Percentiles rank a stretch among this genome's conserved stretches.
phyloP scores from a whole-genome alignment of 2,797 vertebrate genomes.

The Falco naumanni region DNA sequence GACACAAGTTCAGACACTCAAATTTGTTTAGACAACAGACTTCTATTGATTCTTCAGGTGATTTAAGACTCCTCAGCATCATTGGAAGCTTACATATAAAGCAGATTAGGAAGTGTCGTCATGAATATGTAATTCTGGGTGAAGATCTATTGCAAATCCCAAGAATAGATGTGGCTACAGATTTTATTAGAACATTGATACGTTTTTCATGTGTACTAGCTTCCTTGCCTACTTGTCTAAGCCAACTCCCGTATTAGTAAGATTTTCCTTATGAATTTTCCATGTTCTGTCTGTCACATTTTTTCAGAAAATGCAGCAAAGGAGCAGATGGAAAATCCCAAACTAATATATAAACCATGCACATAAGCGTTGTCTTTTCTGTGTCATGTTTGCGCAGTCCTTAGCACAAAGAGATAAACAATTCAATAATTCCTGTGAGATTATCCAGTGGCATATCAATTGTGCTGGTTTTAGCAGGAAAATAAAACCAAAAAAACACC shows the following conservation, averaged over 20 bases:
- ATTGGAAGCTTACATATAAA: neutral
- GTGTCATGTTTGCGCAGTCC: neutral
- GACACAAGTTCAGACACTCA: neutral
- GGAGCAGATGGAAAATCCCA: neutral
- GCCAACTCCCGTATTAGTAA: conserved; percentile 2
- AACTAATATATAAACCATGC: neutral
- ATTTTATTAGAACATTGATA: conserved; percentile 37
- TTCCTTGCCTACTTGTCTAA: neutral
- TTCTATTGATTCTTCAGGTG: neutral
- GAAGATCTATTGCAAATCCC: neutral
- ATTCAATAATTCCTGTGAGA: neutral
- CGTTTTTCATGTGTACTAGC: neutral
- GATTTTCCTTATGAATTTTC: conserved; percentile 18
- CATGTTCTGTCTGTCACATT: neutral
- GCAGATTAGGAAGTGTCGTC: neutral
- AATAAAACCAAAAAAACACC: neutral
- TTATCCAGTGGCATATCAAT: neutral
- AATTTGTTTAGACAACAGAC: neutral
- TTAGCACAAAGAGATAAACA: neutral
- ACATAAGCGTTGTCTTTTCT: neutral
- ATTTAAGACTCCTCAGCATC: neutral
- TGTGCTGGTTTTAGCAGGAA: neutral
- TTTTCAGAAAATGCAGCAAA: conserved; percentile 7
- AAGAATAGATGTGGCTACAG: conserved; percentile 4
- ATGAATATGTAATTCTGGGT: neutral